Conservation (phyloP, 2,113 vertebrate species). For the Drymodes brunneopygia region DNA sequence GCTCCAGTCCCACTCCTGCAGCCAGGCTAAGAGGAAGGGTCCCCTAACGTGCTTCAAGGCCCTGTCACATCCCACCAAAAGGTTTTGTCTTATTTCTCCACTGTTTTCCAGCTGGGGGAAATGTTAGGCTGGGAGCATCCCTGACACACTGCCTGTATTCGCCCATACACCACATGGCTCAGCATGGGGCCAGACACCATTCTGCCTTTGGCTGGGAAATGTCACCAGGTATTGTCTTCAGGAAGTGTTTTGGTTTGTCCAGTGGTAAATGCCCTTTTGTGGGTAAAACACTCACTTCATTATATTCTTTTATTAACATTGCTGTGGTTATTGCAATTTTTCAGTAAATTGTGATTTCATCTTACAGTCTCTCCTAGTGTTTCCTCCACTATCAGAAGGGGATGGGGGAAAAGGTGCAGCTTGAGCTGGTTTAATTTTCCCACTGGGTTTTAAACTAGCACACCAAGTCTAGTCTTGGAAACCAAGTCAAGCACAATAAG, state of each 20-base stretch:
- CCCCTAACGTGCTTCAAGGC: not conserved
- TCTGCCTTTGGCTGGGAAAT: not conserved
- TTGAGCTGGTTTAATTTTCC: not conserved
- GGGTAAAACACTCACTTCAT: not conserved
- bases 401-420: not conserved
- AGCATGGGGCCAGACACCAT: not conserved
- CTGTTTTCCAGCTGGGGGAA: not conserved
- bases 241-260: not conserved
- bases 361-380: not conserved
- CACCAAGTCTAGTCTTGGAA: not conserved
- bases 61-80: not conserved
- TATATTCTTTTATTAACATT: not conserved
- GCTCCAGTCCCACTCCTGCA: accelerated
- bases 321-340: not conserved
- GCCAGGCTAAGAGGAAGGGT: not conserved
- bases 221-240: no score
- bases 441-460: not conserved
- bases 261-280: not conserved
- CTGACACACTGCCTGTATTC: not conserved
- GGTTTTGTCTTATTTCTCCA: not conserved
- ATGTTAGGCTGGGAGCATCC: not conserved
- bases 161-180: not conserved
- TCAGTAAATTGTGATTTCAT: not conserved
- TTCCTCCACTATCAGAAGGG: not conserved
- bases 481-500: not conserved